Evolutionary conservation across 1,140 invertebrate species (phyloP).

Genomic region (Zaprionus africanus): DNA sequence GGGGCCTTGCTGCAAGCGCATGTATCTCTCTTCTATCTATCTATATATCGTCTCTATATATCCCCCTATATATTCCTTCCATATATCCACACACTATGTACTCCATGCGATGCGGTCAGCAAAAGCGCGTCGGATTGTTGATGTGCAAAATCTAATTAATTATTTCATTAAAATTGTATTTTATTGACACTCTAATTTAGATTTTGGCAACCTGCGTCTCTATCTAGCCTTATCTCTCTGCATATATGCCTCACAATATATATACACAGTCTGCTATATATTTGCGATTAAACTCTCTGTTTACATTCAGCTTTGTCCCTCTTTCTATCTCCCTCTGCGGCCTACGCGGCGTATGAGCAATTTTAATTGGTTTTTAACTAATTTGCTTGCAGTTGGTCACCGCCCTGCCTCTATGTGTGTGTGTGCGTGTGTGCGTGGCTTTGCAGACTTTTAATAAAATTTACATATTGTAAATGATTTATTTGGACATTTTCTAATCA

Average conservation of each 20-base stretch:
- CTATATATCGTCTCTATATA: constrained; percentile 16
- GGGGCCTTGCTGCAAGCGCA: constrained; percentile 10
- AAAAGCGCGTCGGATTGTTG: constrained; percentile 70
- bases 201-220: constrained; percentile 65
- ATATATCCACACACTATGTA: constrained; percentile 4
- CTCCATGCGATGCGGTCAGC: constrained; percentile 27
- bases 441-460: constrained; percentile 46
- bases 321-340: constrained; percentile 21
- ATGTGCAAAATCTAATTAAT: constrained; percentile 82
- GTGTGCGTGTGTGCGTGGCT: constrained; percentile 23
- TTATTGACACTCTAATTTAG: constrained; percentile 82
- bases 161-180: constrained; percentile 80
- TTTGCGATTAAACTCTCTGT: constrained; percentile 33
- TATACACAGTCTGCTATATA: constrained; percentile 1
- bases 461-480: constrained; percentile 44
- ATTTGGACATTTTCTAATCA: constrained; percentile 51
- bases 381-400: constrained; percentile 63
- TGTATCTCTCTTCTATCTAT: constrained; percentile 24
- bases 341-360: constrained; percentile 70
- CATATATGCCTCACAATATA: not conserved
- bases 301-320: constrained; percentile 18
- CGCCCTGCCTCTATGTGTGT: not conserved
- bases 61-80: not conserved
- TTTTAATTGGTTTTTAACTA: constrained; percentile 83
- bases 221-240: constrained; percentile 6